A percentile compares a stretch with the other conserved stretches of the same genome.
phyloP scores from a whole-genome alignment of 2,797 vertebrate genomes.

The Sparidentex hasta region DNA sequence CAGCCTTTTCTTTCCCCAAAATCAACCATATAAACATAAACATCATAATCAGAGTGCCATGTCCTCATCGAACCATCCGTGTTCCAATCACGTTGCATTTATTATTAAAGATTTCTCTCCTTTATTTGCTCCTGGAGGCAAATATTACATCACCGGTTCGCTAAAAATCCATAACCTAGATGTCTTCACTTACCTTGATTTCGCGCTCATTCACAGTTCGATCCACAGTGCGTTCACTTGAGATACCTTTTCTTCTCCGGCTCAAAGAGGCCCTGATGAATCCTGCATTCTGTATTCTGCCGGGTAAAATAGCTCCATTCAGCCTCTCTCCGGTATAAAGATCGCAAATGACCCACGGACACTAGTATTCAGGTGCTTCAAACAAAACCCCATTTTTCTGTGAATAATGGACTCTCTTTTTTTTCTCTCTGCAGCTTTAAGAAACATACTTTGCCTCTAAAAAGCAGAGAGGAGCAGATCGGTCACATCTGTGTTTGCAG shows the following conservation, averaged over 20 bases:
- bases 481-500: constrained; percentile 29
- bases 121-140: constrained; percentile 23
- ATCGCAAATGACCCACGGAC: constrained; percentile 55
- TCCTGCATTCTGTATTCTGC: constrained; percentile 38
- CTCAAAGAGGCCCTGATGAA: constrained; percentile 53
- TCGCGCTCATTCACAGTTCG: constrained; percentile 26
- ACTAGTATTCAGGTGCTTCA: constrained; percentile 49
- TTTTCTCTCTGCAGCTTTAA: constrained; percentile 30
- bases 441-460: constrained; percentile 37
- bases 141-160: constrained; percentile 12
- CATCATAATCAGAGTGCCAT: constrained; percentile 3
- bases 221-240: constrained; percentile 30
- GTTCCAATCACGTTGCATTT: not conserved
- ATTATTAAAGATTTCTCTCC: not conserved
- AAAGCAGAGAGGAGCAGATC: constrained; percentile 12
- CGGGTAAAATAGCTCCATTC: constrained; percentile 59
- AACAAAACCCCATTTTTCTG: constrained; percentile 47
- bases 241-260: constrained; percentile 54
- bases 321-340: constrained; percentile 39
- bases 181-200: constrained; percentile 52
- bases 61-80: not conserved
- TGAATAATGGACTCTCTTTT: constrained; percentile 40
- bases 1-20: not conserved
- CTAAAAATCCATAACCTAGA: constrained; percentile 25
- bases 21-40: not conserved